Evolutionary conservation across 2,888 invertebrate genomes (phyloP).

Genomic region (Schizotus pectinicornis): DNA sequence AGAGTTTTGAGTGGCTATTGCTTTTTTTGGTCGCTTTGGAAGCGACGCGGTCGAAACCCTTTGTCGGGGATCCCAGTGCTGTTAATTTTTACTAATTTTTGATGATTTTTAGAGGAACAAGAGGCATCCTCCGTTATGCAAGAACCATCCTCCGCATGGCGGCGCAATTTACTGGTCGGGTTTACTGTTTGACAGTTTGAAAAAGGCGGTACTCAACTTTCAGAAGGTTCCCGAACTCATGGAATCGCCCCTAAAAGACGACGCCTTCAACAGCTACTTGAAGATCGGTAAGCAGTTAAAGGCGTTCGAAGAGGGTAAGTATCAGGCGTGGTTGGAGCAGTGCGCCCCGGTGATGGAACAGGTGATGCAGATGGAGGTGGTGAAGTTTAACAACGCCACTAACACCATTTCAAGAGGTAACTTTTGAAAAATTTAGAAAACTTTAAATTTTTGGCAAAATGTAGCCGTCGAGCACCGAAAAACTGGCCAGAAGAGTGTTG

Average conservation of each 20-base stretch:
- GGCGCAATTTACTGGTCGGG: constrained; percentile 89
- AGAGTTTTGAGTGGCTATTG: too few species aligned
- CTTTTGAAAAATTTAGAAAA: constrained; percentile 14
- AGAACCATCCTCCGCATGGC: constrained; percentile 79
- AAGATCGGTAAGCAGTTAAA: constrained; percentile 76
- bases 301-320: constrained; percentile 75
- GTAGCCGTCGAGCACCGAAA: background rate
- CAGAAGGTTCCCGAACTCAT: constrained; percentile 77
- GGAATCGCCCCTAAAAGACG: constrained; percentile 73
- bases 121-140: constrained; percentile 72
- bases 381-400: constrained; percentile 60
- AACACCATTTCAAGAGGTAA: constrained; percentile 32
- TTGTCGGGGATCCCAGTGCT: too few species aligned
- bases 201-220: constrained; percentile 80
- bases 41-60: too few species aligned
- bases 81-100: background rate
- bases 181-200: constrained; percentile 78
- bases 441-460: too few species aligned
- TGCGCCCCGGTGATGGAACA: constrained; percentile 70
- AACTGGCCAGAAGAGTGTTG: too few species aligned
- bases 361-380: constrained; percentile 72
- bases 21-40: constrained; percentile 1
- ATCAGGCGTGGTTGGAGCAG: constrained; percentile 71
- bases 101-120: constrained; percentile 62
- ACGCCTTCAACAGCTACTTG: constrained; percentile 81